Evolutionary conservation across 2,888 invertebrate genomes (phyloP), one percentile per base, ranked within the genome.

Genomic region (Drosophila nr. perissopoda): DNA sequence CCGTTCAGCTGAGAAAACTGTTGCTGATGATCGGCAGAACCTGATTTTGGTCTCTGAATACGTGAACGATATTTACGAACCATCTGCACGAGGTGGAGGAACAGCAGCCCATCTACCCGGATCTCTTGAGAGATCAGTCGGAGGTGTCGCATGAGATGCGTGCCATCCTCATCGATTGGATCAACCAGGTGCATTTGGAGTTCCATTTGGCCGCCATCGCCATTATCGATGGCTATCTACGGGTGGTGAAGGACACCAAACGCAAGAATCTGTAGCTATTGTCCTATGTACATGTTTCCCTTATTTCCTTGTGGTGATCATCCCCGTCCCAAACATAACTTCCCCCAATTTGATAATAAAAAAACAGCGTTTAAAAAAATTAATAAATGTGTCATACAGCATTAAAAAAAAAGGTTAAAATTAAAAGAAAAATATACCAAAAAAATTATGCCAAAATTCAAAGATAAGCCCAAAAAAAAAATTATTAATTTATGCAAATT

Each of bases 111-210:
- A 94, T 98, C 68, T 92, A 93, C 48, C 91, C 93, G 27, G 94
- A 95, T 87, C 96, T 96, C 92, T 94, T 98, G 80, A 94, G 94
- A 52, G 95, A 95, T 42, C 96, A 96, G 93, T 93, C 78, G 52
- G 92, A 93, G 78, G 94, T 98, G 16, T 96, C 98, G 72, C 99
- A 99, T 96, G 16, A 96, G 87, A 99, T 99, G 98, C 95, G 99
- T 74, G 94, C 96, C 18, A 96, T 98, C 57, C 94, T 99, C 21
- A 94, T 99, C 71, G 98, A 99, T 92, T 99, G 99, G 99, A 94
- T 99, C 61, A 96, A 98, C 21, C 98, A 98, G 90, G 98, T 99
- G 10, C 98, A 98, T 84, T 93, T 95, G 58, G 96, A 97, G 90
- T 95, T 98, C 72, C 98, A 98, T 92, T 94, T 99, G 88, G 96